Evolutionary conservation across 35 echinoderm and acorn worm genomes (phyloP).

Genomic region (Ophiothrix spiculata): DNA sequence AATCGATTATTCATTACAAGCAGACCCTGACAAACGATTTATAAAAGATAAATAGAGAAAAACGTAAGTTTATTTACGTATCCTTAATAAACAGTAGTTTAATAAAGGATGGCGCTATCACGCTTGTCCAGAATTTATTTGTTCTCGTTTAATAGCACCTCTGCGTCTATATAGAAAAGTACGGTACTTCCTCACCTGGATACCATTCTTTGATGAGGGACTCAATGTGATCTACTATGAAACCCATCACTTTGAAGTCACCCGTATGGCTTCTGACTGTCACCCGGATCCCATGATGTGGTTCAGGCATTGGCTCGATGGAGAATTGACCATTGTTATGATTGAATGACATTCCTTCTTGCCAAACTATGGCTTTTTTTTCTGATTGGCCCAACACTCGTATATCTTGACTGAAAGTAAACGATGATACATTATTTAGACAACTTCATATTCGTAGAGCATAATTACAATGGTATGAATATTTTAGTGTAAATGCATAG

Average conservation of each 20-base stretch:
- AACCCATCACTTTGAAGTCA: slow-evolving; percentile 60
- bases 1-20: neutral
- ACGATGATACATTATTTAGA: neutral
- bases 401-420: neutral
- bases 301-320: slow-evolving; percentile 28
- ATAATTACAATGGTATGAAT: neutral
- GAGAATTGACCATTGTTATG: slow-evolving; percentile 52
- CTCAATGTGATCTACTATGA: slow-evolving; percentile 73
- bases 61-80: neutral
- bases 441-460: neutral
- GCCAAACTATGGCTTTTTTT: slow-evolving; percentile 21
- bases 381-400: neutral
- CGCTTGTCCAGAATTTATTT: neutral
- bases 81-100: neutral
- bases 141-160: neutral
- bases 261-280: slow-evolving; percentile 36
- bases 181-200: slow-evolving; percentile 35
- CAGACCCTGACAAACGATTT: neutral
- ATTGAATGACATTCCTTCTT: slow-evolving; percentile 35
- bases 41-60: neutral
- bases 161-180: neutral
- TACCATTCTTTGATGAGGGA: slow-evolving; percentile 74
- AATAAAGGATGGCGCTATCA: too few relatives aligned
- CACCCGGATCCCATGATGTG: slow-evolving; percentile 43
- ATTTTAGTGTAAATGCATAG: neutral